A percentile compares a stretch with the other conserved stretches of the same genome.
Conservation (phyloP, 2,113 vertebrate species). For the human region GRCh38 chr1:34898001-34898500, state of each 20-base stretch:
- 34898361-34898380: conserved; percentile 3
- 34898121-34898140: neutral
- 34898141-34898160: neutral
- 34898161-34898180: neutral
- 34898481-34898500: conserved; percentile 48
- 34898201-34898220: neutral
- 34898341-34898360: neutral
- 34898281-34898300: neutral
- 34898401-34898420: neutral
- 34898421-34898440: neutral
- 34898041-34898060: neutral
- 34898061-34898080: neutral
- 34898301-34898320: neutral
- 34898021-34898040: neutral
- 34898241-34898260: neutral
- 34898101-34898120: neutral
- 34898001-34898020: too few species aligned
- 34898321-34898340: neutral
- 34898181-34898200: neutral
- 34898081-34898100: neutral
- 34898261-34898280: neutral
- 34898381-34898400: neutral
- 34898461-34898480: conserved; percentile 4
- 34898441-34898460: neutral
- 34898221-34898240: conserved; percentile 38